Evolutionary conservation across 2,888 invertebrate genomes (phyloP), one percentile per base, ranked within the genome.

Genomic region (Drosophila niveifrons): DNA sequence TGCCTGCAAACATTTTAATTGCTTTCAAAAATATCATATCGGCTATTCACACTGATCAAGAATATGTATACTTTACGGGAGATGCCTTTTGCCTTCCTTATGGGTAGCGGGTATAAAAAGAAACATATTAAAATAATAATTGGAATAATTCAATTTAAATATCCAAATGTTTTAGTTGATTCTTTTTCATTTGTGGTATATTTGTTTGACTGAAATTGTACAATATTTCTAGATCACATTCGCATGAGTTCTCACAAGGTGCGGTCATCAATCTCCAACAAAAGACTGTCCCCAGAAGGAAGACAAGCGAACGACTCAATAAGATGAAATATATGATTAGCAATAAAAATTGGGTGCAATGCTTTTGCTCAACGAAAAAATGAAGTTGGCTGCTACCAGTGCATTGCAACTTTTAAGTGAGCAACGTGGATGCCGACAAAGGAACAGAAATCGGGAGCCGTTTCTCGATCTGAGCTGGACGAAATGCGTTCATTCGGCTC

Each of bases 321-420:
- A 90, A 91, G 88, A 90, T 90, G 89, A 90, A 91, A 91, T 90
- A 90, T 90, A 91, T 91, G 90, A 90, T 80, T 72, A 71, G 85
- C 80, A 79, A 91, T 90, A 91, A 91, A 84, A 86, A 91, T 90
- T 82, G 90, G 85, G 85, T 91, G 89, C 90, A 89, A 91, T 87
- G 81, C 83, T 79, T 72, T 80, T 84, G 81, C 83, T 79, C 77
- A 80, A 72, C 85, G 79, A 36, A 88, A 89, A 80, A 80, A 67
- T 70, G 72, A 65, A 53, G 71, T 63, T 64, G 63, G 34, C 48
- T 52, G 44, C 48, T 34, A 51, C 65, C 13, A 59, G 29, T 55
- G 63, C 31, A 34, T 28, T 28, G 48, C 88, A 78, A 73, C 66
- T 75, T 71, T 75, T 52, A 73, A 70, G 62, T 59, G 57, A 63